A percentile compares a stretch with the other conserved stretches of the same genome.
These are phyloP conservation scores for Formicarius rufipectus DNA, from an alignment of 2,113 vertebrate species.

Conservation along the genomic window DNA sequence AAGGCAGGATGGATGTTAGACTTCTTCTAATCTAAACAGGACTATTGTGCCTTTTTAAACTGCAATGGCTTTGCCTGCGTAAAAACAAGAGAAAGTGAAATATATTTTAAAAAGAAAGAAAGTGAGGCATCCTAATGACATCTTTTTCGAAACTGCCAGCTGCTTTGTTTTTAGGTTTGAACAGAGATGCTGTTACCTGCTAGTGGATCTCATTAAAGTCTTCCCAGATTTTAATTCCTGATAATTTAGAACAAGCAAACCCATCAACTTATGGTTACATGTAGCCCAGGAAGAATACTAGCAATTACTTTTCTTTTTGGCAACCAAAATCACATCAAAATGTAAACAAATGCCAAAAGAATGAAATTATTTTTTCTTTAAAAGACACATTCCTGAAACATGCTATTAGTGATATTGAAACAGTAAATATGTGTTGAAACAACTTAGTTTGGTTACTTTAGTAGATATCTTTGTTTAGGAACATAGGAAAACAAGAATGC, in stretches of 20 bases:
- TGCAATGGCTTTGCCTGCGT: not conserved
- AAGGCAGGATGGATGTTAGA: not conserved
- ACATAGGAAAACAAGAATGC: not conserved
- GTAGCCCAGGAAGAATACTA: not conserved
- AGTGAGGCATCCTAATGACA: not conserved
- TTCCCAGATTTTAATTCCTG: not conserved
- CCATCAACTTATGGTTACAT: not conserved
- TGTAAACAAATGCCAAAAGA: not conserved
- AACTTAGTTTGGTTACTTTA: not conserved
- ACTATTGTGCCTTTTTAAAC: not conserved
- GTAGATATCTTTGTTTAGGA: not conserved
- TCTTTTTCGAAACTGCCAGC: not conserved
- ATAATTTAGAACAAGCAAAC: not conserved
- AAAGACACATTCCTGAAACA: not conserved
- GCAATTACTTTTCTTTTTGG: not conserved
- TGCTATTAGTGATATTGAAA: not conserved
- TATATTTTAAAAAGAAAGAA: not conserved
- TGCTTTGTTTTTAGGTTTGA: not conserved
- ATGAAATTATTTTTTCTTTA: not conserved
- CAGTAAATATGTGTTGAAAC: not conserved
- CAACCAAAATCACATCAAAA: not conserved
- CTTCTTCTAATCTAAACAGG: not conserved
- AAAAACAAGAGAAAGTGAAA: not conserved
- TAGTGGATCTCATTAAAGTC: not conserved
- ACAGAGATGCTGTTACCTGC: not conserved